These are phyloP conservation scores for Hydrotaea cyrtoneurina DNA, from an alignment of 2,888 invertebrate species.

Conservation along the genomic window DNA sequence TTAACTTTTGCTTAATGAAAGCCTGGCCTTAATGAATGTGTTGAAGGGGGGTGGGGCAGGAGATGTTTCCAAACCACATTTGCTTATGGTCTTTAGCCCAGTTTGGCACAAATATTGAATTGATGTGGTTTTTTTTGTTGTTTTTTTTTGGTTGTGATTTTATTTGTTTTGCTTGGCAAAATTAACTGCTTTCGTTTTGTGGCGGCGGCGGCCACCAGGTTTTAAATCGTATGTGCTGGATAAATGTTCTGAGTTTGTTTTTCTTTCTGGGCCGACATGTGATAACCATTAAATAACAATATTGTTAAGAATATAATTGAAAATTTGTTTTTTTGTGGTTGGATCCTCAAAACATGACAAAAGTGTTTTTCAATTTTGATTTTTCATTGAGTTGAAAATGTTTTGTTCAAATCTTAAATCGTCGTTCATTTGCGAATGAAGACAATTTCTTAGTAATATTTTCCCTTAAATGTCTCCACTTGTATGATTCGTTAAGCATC, in stretches of 20 bases:
- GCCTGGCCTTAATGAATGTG: conserved; percentile 4
- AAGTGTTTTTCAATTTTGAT: too few relatives aligned
- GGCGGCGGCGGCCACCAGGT: background rate
- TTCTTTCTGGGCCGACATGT: too few relatives aligned
- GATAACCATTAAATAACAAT: too few relatives aligned
- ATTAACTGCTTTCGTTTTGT: background rate
- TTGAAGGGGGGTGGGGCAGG: background rate
- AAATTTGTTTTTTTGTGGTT: too few relatives aligned
- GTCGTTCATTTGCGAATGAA: too few relatives aligned
- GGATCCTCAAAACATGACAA: too few relatives aligned
- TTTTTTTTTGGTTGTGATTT: conserved; percentile 3
- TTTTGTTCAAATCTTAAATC: too few relatives aligned
- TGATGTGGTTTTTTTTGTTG: background rate
- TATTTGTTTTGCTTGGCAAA: background rate
- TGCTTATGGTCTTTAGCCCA: background rate
- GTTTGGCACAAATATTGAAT: conserved; percentile 7
- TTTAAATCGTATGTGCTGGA: conserved; percentile 5
- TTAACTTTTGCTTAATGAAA: background rate
- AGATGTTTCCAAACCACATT: background rate
- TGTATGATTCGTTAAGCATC: too few relatives aligned
- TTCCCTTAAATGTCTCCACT: too few relatives aligned
- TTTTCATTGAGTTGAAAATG: too few relatives aligned
- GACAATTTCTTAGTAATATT: too few relatives aligned
- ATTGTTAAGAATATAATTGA: too few relatives aligned
- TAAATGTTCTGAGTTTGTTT: background rate